A percentile compares a stretch with the other conserved stretches of the same genome.
Evolutionary conservation across 2,113 vertebrate species (phyloP).

Genomic region (Opisthocomus hoazin): DNA sequence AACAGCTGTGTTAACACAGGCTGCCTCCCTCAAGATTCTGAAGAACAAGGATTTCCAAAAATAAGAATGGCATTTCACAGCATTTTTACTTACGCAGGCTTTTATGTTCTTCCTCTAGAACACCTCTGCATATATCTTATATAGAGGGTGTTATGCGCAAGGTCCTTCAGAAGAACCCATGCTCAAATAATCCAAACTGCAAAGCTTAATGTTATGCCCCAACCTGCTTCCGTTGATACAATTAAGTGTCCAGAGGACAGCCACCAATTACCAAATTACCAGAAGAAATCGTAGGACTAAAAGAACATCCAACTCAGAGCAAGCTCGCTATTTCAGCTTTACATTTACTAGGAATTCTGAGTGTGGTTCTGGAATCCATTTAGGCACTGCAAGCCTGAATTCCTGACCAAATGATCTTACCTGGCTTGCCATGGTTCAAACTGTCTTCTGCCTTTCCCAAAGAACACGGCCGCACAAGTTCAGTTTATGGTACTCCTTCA

Average conservation of each 20-base stretch:
- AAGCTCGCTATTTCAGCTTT: constrained; percentile 53
- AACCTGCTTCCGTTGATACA: neutral
- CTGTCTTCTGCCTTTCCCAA: neutral
- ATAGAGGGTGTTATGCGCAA: neutral
- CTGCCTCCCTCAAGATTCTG: neutral
- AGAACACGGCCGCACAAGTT: neutral
- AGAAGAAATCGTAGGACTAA: neutral
- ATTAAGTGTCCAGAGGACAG: constrained; percentile 25
- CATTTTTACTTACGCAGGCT: constrained; percentile 62
- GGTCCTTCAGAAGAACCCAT: constrained; percentile 42
- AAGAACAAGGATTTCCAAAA: constrained; percentile 37
- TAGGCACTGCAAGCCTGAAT: constrained; percentile 10
- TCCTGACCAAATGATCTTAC: constrained; percentile 56
- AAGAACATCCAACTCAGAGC: constrained; percentile 31
- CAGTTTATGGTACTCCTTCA: neutral
- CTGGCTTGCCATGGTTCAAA: constrained; percentile 60
- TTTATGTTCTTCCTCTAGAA: constrained; percentile 53
- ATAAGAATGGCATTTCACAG: neutral
- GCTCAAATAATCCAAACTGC: constrained; percentile 13
- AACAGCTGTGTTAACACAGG: neutral
- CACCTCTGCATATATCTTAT: neutral
- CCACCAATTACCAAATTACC: neutral
- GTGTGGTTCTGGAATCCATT: constrained; percentile 13
- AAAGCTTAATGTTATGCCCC: neutral
- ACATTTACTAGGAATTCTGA: constrained; percentile 24